A percentile compares a stretch with the other conserved stretches of the same genome.
Evolutionary conservation across 2,888 invertebrate genomes (phyloP).

Genomic region (Hydroisotoma schaefferi): DNA sequence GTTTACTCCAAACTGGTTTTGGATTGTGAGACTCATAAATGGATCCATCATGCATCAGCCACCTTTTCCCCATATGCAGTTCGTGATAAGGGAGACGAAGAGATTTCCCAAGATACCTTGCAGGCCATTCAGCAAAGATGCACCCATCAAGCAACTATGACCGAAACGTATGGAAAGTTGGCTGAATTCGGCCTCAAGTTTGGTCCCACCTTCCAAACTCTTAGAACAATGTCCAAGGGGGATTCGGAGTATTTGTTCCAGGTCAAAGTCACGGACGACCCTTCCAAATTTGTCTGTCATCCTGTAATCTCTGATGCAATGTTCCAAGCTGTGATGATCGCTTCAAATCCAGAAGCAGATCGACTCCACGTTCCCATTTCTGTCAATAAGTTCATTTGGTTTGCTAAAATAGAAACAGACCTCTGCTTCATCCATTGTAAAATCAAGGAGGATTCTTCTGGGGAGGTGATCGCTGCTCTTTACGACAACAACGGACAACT

Average conservation of each 20-base stretch:
- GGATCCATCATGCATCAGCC: slow-evolving; percentile 21
- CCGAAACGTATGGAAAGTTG: slow-evolving; percentile 16
- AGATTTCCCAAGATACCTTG: neutral
- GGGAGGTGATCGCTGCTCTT: neutral
- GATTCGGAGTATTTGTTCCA: slow-evolving; percentile 3
- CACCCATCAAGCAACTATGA: neutral
- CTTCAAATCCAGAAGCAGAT: neutral
- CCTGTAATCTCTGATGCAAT: slow-evolving; percentile 6
- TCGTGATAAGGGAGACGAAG: neutral
- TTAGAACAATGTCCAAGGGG: slow-evolving; percentile 15
- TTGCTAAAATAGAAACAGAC: slow-evolving; percentile 2
- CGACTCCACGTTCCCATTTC: slow-evolving; percentile 10
- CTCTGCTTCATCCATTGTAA: slow-evolving; percentile 2
- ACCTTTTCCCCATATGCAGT: slow-evolving; percentile 21
- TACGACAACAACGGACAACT: slow-evolving; percentile 1
- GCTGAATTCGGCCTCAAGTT: slow-evolving; percentile 18
- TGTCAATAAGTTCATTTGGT: slow-evolving; percentile 10
- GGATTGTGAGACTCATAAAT: slow-evolving; percentile 5
- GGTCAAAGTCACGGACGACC: slow-evolving; percentile 1
- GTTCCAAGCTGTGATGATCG: slow-evolving; percentile 10
- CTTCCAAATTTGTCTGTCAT: slow-evolving; percentile 7
- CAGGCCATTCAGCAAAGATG: neutral
- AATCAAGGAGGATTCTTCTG: neutral
- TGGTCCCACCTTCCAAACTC: slow-evolving; percentile 22
- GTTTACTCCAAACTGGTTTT: slow-evolving; percentile 14